Conservation (phyloP, 37 sponge, comb jelly and placozoan species). For the Ianthella basta region DNA sequence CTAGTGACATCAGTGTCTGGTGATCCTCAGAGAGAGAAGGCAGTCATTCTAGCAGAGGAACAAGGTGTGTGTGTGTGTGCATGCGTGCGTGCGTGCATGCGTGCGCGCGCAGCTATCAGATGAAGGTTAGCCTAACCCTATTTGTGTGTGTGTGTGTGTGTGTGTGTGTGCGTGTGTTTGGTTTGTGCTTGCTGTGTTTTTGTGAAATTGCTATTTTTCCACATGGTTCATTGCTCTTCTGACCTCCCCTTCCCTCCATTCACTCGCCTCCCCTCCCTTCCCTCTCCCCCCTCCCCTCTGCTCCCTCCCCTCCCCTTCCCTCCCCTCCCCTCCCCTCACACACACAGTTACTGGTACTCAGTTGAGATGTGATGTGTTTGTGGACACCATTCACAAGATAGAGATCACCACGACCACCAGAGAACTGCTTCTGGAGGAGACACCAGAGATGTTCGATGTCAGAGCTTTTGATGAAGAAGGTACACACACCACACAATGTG, state of each 20-base stretch:
- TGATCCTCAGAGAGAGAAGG: slow-evolving; percentile 42
- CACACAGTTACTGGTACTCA: slow-evolving; percentile 55
- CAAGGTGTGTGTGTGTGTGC: slow-evolving; percentile 42
- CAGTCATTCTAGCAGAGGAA: slow-evolving; percentile 80
- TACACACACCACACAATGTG: background rate
- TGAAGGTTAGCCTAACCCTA: no score
- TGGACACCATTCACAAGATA: slow-evolving; percentile 82
- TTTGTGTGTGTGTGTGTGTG: background rate
- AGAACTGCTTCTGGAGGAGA: slow-evolving; percentile 90
- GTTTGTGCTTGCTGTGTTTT: no score
- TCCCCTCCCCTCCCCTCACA: background rate
- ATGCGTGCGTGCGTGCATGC: background rate
- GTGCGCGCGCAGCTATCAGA: background rate
- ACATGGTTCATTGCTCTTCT: no score
- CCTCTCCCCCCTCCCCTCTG: background rate
- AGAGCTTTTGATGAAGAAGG: slow-evolving; percentile 88
- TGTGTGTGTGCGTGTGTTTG: background rate
- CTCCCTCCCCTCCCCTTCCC: slow-evolving; percentile 3
- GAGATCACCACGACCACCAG: slow-evolving; percentile 89
- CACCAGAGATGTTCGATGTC: slow-evolving; percentile 87
- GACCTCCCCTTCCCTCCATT: background rate
- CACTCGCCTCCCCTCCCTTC: background rate
- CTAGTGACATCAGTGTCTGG: slow-evolving; percentile 72
- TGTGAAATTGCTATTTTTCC: no score
- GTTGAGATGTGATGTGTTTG: slow-evolving; percentile 89